phyloP scores from a whole-genome alignment of 2,797 vertebrate species.

The Avahi laniger region DNA sequence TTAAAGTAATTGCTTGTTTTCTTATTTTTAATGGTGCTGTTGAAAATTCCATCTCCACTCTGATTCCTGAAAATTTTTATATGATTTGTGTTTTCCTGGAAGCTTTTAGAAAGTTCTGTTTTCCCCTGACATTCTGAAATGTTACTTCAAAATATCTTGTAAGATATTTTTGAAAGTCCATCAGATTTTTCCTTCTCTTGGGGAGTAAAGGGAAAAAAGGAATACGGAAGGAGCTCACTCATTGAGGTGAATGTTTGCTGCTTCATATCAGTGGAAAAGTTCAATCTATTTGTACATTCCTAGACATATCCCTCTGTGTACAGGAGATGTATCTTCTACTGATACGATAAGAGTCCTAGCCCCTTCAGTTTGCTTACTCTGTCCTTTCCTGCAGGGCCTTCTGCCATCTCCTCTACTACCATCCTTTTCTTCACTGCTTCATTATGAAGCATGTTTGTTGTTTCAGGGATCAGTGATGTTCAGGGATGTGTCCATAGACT shows the following conservation, averaged over 20 bases:
- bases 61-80: neutral
- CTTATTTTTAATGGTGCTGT: neutral
- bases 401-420: neutral
- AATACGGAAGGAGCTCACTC: neutral
- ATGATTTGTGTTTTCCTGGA: neutral
- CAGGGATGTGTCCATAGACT: slow-evolving; percentile 53
- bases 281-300: neutral
- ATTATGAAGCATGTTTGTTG: slow-evolving; percentile 9
- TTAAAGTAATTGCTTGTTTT: neutral
- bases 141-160: neutral
- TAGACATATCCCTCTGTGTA: neutral
- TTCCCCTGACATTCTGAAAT: neutral
- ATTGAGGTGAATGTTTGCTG: neutral
- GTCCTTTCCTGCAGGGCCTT: neutral
- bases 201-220: neutral
- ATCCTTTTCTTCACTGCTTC: neutral
- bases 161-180: neutral
- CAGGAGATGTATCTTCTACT: neutral
- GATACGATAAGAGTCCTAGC: neutral
- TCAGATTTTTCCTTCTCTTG: neutral
- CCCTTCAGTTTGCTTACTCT: neutral
- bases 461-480: slow-evolving; percentile 50
- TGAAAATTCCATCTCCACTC: neutral
- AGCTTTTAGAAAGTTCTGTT: neutral
- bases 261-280: neutral